Conservation (phyloP, 2,888 invertebrate species). For the Ypsolopha scabrella region DNA sequence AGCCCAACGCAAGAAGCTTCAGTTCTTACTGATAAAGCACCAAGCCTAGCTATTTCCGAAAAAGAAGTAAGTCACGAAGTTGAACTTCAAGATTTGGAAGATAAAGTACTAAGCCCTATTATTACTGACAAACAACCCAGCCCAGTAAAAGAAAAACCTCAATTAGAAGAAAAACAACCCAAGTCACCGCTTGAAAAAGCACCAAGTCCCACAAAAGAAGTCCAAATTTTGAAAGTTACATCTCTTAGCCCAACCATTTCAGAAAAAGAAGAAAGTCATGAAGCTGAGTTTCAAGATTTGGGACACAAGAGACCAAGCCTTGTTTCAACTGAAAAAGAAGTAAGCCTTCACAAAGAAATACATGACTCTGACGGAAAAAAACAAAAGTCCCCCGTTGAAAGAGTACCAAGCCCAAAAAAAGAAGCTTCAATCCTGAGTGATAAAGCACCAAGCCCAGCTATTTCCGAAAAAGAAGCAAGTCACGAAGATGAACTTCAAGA, state of each 20-base stretch:
- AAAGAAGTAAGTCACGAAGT: conserved; percentile 4
- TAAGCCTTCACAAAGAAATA: no score
- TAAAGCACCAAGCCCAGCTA: not conserved
- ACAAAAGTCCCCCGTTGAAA: no score
- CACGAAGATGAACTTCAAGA: not conserved
- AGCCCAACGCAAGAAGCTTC: no score
- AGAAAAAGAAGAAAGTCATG: not conserved
- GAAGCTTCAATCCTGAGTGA: no score
- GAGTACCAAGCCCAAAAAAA: no score
- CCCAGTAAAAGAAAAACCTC: no score
- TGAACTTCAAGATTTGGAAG: not conserved
- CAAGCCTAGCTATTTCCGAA: not conserved
- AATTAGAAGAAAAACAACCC: no score
- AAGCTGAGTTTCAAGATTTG: no score
- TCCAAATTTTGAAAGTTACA: not conserved
- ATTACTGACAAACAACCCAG: not conserved
- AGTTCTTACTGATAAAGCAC: not conserved
- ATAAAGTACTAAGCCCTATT: conserved; percentile 3
- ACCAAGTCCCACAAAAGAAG: no score
- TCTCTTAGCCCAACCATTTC: not conserved
- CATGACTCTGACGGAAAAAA: no score
- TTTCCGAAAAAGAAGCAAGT: conserved; percentile 2
- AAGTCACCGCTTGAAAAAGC: no score
- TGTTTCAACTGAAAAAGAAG: not conserved
- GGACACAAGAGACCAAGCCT: not conserved